Base-by-base conservation (phyloP, 2,797 vertebrate species). In the Megalops cyprinoides region DNA sequence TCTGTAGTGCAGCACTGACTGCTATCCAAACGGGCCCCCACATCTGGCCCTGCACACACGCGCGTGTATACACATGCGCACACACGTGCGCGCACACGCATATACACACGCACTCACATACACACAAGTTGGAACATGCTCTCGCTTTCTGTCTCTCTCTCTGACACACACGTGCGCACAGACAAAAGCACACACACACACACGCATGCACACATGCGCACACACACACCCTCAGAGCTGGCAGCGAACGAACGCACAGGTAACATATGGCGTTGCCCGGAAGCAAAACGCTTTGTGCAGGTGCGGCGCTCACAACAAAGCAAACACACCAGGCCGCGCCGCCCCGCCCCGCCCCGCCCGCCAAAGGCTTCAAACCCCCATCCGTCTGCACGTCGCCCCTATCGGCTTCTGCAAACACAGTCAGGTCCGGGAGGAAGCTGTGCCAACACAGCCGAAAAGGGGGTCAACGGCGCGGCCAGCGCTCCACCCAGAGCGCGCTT, bases 181-280 rank as follows among this genome's bases (percentile, higher is more conserved):
- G 7, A 62, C 25, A 31, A 5, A 53, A 53, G 18, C 51, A 14
- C 2, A 2, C 51, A 14, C 8, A 12, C 51, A 53, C 15, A 18
- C 15, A 18, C 51, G 15, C 12, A 15, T 51, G 18, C 2, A 53
- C 51, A 42, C 4, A 20, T 65, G 69, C 65, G 39, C 12, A 23
- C 65, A 23, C 34, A 23, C 15, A 4, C 15, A 28, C 25, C 10
- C 10, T 20, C 65, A 69, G 37, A 39, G 20, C 42, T 7, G 4
- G 42, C 34, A 69, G 3, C 67, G 34, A 42, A 7, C 34, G 37
- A 10, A 69, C 39, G 80, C 74, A 76, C 51, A 78, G 34, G 75
- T 46, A 85, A 82, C 67, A 87, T 78, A 85, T 31, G 84, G 83
- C 58, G 69, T 83, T 73, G 78, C 71, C 76, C 84, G 76, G 80